Evolutionary conservation across 53 echinoderm and acorn worm genomes (phyloP), one percentile per base, ranked within the genome.

Genomic region (Pentamera pediparva): DNA sequence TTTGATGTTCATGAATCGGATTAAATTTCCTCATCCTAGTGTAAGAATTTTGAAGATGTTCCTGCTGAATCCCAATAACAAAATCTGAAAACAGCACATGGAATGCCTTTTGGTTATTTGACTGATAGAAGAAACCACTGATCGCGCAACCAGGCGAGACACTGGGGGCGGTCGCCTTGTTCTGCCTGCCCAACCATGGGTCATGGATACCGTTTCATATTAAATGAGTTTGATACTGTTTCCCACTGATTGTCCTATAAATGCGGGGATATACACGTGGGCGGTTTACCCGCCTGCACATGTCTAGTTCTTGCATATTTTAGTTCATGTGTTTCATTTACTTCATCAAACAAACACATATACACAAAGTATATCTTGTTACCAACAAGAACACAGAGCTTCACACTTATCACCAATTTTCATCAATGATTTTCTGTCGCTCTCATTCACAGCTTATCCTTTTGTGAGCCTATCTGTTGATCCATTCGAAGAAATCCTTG

Each of bases 391-490:
- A 45, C 13, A 45, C n/a, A n/a, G n/a, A 45, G n/a, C 12, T n/a
- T 15, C 12, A 45, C 13, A 15, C 1, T 12, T 45, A n/a, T 45
- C 47, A 15, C 15, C 43, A 41, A 41, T 41, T 41, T 41, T 58
- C 12, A 25, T 25, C 29, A 17, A 17, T 24, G 2, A 27, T 21
- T 58, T 58, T 25, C 1, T 58, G 26, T 58, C 59, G 15, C 4
- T 77, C 40, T 75, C 0, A 26, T 51, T 20, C 20, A 0, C 53
- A 92, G 91, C 84, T 17, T 89, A 88, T 13, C 98, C 98, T 24
- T 96, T 96, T 39, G 76, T 96, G 8, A 88, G 86, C 43, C 80
- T 96, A 12, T 61, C 75, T 36, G 79, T 92, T 67, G 89, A 96
- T 49, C 78, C 83, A 1, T 56, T 67, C 50, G 53, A 69, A 41